Conservation (phyloP, 2,888 invertebrate genomes). For the Microctonus brassicae region DNA sequence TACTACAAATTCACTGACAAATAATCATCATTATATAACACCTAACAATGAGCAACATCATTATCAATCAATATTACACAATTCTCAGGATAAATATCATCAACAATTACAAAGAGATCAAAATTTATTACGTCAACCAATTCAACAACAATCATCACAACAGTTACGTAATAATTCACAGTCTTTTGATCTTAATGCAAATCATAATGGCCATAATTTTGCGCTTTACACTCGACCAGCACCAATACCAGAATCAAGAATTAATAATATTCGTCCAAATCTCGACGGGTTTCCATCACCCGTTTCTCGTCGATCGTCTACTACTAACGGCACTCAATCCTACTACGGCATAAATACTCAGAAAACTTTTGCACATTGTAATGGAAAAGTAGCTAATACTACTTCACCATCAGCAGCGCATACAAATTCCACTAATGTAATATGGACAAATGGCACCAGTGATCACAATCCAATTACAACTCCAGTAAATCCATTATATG, state of each 20-base stretch:
- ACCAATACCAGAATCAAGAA: slow-evolving; percentile 61
- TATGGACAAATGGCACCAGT: slow-evolving; percentile 42
- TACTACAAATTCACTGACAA: slow-evolving; percentile 63
- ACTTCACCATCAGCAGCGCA: slow-evolving; percentile 42
- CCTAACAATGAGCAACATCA: slow-evolving; percentile 47
- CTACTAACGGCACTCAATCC: slow-evolving; percentile 73
- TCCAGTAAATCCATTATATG: slow-evolving; percentile 35
- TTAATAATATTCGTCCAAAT: slow-evolving; percentile 64
- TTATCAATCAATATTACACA: slow-evolving; percentile 11
- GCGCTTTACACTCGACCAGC: slow-evolving; percentile 73
- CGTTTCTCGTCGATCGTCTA: slow-evolving; percentile 72
- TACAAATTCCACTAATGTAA: slow-evolving; percentile 43
- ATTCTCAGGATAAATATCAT: slow-evolving; percentile 30
- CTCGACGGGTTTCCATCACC: slow-evolving; percentile 63
- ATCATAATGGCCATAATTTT: slow-evolving; percentile 69
- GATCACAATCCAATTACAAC: slow-evolving; percentile 33
- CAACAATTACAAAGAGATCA: slow-evolving; percentile 41
- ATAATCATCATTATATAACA: slow-evolving; percentile 49
- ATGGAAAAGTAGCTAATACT: slow-evolving; percentile 51
- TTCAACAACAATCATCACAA: slow-evolving; percentile 46
- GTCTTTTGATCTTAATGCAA: slow-evolving; percentile 60
- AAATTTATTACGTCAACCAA: slow-evolving; percentile 56
- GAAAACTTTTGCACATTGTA: slow-evolving; percentile 56
- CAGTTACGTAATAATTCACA: slow-evolving; percentile 52
- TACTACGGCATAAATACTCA: slow-evolving; percentile 63